Evolutionary conservation across 2,797 vertebrate species (phyloP).

Genomic region (Eospalax fontanierii): DNA sequence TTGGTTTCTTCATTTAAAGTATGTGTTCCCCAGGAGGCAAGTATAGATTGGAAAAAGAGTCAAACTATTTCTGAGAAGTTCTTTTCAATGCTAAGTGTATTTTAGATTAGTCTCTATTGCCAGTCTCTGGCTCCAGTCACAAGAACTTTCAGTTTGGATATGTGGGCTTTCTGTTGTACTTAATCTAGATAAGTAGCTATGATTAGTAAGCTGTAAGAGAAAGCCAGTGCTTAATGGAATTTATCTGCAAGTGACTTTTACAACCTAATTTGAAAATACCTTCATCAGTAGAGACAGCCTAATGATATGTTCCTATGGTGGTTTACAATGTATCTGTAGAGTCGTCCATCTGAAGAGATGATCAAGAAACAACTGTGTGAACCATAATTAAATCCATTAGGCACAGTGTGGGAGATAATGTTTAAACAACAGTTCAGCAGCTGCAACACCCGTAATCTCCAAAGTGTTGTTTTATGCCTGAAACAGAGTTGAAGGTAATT

Average conservation of each 20-base stretch:
- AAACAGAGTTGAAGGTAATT: slow-evolving; percentile 72
- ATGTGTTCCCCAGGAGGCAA: background rate
- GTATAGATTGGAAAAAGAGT: background rate
- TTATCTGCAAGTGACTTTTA: slow-evolving; percentile 70
- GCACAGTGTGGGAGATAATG: slow-evolving; percentile 48
- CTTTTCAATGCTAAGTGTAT: slow-evolving; percentile 32
- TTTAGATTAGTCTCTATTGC: slow-evolving; percentile 27
- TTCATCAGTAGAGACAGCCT: slow-evolving; percentile 60
- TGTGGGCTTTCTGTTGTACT: slow-evolving; percentile 48
- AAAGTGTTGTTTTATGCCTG: slow-evolving; percentile 6
- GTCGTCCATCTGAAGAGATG: slow-evolving; percentile 64
- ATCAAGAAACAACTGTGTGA: slow-evolving; percentile 70
- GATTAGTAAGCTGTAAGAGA: slow-evolving; percentile 51
- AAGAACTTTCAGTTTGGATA: slow-evolving; percentile 12
- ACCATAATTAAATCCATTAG: slow-evolving; percentile 71
- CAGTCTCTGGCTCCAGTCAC: background rate
- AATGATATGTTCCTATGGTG: slow-evolving; percentile 70
- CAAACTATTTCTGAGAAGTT: slow-evolving; percentile 14
- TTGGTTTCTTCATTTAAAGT: slow-evolving; percentile 12
- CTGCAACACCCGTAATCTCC: slow-evolving; percentile 28
- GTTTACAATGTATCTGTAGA: slow-evolving; percentile 45
- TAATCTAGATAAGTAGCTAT: slow-evolving; percentile 29
- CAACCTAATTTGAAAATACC: slow-evolving; percentile 54
- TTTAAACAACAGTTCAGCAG: slow-evolving; percentile 74
- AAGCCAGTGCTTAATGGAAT: slow-evolving; percentile 63